phyloP scores from a whole-genome alignment of 53 echinoderm and acorn worm genomes.

The Paracentrotus lividus region DNA sequence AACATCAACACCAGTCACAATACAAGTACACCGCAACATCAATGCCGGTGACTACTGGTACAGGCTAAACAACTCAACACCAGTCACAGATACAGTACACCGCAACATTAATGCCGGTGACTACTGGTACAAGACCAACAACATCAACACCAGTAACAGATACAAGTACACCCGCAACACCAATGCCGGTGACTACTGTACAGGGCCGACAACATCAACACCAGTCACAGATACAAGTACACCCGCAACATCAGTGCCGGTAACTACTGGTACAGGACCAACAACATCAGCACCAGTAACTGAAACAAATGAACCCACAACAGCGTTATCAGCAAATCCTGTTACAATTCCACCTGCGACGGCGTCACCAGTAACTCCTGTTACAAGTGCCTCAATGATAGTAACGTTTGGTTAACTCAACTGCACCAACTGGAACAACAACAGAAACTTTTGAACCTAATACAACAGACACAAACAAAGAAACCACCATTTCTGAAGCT shows the following conservation, averaged over 20 bases:
- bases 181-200: background rate
- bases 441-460: background rate
- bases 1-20: background rate
- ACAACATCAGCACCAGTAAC: background rate
- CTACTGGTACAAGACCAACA: background rate
- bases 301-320: too few relatives aligned
- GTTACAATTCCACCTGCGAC: too few relatives aligned
- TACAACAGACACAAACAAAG: background rate
- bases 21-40: background rate
- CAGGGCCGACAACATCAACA: background rate
- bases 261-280: background rate
- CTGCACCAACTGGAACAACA: background rate
- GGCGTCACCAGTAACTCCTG: background rate
- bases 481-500: background rate
- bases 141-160: background rate
- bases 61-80: too few relatives aligned
- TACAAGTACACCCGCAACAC: background rate
- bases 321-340: too few relatives aligned
- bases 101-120: too few relatives aligned
- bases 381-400: background rate
- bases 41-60: background rate
- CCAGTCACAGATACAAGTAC: background rate
- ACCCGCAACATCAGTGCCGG: background rate
- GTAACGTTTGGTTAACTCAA: background rate
- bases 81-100: too few relatives aligned